phyloP scores from a whole-genome alignment of 2,797 vertebrate species.

The Gymnopithys bicolor region DNA sequence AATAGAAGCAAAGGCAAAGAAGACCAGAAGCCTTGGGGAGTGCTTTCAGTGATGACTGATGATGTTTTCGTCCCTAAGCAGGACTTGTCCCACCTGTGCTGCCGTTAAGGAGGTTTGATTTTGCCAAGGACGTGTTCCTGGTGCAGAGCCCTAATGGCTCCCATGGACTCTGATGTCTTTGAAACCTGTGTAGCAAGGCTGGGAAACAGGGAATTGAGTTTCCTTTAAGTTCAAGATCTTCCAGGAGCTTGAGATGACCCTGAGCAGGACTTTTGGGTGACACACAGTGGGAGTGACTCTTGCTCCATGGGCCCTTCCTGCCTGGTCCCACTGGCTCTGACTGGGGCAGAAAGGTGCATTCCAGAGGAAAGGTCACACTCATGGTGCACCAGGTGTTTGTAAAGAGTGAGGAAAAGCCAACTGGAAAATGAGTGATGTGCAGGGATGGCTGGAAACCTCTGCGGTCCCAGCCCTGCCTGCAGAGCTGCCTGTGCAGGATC shows the following conservation, averaged over 20 bases:
- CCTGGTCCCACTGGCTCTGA: neutral
- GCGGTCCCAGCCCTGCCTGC: neutral
- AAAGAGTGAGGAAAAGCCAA: neutral
- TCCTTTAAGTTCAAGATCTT: neutral
- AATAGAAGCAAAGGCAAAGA: neutral
- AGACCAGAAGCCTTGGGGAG: neutral
- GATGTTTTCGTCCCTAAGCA: neutral
- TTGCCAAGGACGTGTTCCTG: neutral
- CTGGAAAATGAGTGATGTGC: neutral
- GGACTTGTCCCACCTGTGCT: neutral
- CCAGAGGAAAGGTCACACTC: neutral
- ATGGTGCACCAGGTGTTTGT: neutral
- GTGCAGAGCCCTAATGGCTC: neutral
- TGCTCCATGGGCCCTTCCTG: neutral
- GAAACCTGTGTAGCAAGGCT: fast-evolving
- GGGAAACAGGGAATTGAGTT: neutral
- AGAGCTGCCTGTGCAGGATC: neutral
- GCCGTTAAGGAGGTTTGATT: neutral
- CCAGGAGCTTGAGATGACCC: neutral
- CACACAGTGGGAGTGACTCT: neutral
- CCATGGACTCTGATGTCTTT: fast-evolving
- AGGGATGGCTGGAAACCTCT: neutral
- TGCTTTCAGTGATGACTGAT: neutral
- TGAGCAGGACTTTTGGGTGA: neutral
- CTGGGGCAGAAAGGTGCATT: neutral